Percentiles rank a stretch among this genome's conserved stretches.
Conservation (phyloP, 2,797 vertebrate species). For the Poeciliopsis turneri region DNA sequence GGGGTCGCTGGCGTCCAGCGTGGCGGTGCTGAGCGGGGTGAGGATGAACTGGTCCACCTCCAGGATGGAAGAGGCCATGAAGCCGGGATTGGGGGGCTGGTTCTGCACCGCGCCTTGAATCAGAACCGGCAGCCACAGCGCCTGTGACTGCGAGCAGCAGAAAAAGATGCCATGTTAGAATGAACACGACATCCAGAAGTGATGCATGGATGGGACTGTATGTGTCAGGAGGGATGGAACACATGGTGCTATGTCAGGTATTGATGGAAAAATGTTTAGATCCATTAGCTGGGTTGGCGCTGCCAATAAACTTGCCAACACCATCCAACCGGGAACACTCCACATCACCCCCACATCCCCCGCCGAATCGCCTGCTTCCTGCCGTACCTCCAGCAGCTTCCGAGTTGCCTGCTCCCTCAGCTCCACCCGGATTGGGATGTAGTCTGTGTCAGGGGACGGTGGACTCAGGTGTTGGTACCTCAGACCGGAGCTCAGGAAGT, state of each 20-base stretch:
- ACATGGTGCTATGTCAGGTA: neutral
- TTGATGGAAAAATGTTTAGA: neutral
- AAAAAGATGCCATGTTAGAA: neutral
- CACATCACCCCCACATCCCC: neutral
- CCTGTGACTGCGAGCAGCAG: constrained; percentile 70
- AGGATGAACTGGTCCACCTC: constrained; percentile 85
- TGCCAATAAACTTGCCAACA: constrained; percentile 31
- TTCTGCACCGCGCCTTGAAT: constrained; percentile 79
- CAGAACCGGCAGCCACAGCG: constrained; percentile 76
- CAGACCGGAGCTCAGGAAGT: constrained; percentile 77
- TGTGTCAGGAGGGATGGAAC: too few relatives aligned
- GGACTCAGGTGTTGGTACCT: constrained; percentile 79
- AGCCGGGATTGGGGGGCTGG: constrained; percentile 71
- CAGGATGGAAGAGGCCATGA: constrained; percentile 80
- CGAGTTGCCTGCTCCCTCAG: constrained; percentile 69
- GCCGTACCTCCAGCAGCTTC: constrained; percentile 72
- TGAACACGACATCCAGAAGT: neutral
- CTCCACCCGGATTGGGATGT: constrained; percentile 78
- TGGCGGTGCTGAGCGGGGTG: constrained; percentile 65
- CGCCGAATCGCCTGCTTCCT: neutral
- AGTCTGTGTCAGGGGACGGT: constrained; percentile 76
- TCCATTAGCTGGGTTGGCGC: neutral
- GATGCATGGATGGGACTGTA: neutral
- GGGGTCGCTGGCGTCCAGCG: constrained; percentile 76
- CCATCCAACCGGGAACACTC: constrained; percentile 9